Evolutionary conservation across 1,140 invertebrate species (phyloP).

Genomic region (Eueides isabella): DNA sequence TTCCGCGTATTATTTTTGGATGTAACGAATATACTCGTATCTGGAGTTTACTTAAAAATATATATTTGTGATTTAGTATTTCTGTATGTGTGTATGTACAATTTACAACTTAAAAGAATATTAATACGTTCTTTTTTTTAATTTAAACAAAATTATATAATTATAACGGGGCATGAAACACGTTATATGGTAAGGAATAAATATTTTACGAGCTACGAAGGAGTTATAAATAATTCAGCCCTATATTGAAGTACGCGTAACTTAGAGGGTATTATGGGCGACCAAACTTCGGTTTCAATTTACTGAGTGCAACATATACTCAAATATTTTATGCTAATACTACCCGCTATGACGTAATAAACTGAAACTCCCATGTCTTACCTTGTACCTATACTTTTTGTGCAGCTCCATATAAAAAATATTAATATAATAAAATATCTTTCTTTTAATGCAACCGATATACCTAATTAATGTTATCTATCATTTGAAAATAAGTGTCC

Average conservation of each 20-base stretch:
- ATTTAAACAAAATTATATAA: no score
- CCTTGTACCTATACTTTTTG: slow-evolving; percentile 16
- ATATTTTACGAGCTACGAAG: background rate
- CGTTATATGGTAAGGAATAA: background rate
- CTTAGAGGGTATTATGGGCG: slow-evolving; percentile 30
- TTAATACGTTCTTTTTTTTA: no score
- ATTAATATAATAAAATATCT: background rate
- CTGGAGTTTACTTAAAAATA: no score
- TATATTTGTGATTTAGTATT: no score
- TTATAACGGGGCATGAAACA: no score
- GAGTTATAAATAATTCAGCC: slow-evolving; percentile 30
- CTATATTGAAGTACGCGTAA: slow-evolving; percentile 20
- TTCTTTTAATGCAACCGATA: no score
- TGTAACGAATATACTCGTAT: background rate
- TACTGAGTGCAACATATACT: slow-evolving; percentile 49
- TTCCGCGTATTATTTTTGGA: background rate
- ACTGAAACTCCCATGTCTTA: slow-evolving; percentile 29
- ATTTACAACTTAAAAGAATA: no score
- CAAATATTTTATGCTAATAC: slow-evolving; percentile 67
- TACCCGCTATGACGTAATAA: slow-evolving; percentile 35
- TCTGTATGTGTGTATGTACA: no score
- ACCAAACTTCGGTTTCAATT: slow-evolving; percentile 46
- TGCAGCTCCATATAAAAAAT: background rate
- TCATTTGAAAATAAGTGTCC: no score
- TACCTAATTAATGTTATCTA: no score